These are phyloP conservation scores for Ormyrus nitidulus DNA, from an alignment of 2,888 invertebrate genomes.

Conservation along the genomic window DNA sequence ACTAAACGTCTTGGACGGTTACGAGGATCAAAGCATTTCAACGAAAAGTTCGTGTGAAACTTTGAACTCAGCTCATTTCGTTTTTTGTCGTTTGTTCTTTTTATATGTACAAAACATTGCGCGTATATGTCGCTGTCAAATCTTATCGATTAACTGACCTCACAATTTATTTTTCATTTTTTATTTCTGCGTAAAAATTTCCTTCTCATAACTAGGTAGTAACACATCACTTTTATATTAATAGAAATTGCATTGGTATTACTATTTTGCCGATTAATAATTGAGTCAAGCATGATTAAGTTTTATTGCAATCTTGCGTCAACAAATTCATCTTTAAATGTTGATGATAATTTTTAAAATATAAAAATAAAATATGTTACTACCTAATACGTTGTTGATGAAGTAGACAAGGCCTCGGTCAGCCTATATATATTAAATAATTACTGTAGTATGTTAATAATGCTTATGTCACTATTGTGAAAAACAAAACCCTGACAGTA, in stretches of 20 bases:
- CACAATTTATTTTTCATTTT: constrained; percentile 27
- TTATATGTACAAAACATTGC: constrained; percentile 50
- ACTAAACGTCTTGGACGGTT: constrained; percentile 58
- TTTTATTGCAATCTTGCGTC: not conserved
- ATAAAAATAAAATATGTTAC: constrained; percentile 54
- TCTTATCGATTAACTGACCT: constrained; percentile 13
- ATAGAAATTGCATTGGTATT: not conserved
- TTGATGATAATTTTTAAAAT: constrained; percentile 14
- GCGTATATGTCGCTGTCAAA: constrained; percentile 13
- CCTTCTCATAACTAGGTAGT: constrained; percentile 38
- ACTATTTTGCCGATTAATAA: not conserved
- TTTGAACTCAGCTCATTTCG: constrained; percentile 18
- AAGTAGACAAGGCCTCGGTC: constrained; percentile 36
- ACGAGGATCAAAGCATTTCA: constrained; percentile 56
- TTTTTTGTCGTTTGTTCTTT: not conserved
- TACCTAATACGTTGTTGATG: constrained; percentile 42
- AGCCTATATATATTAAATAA: constrained; percentile 20
- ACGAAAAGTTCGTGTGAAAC: constrained; percentile 48
- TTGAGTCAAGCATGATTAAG: not conserved
- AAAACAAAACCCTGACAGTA: constrained; percentile 31
- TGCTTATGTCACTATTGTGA: constrained; percentile 16
- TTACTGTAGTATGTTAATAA: constrained; percentile 19
- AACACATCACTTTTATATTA: constrained; percentile 45
- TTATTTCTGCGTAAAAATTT: constrained; percentile 38
- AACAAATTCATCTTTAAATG: too few relatives aligned